Evolutionary conservation across 2,888 invertebrate genomes (phyloP).

Genomic region (Helicoverpa assulta): DNA sequence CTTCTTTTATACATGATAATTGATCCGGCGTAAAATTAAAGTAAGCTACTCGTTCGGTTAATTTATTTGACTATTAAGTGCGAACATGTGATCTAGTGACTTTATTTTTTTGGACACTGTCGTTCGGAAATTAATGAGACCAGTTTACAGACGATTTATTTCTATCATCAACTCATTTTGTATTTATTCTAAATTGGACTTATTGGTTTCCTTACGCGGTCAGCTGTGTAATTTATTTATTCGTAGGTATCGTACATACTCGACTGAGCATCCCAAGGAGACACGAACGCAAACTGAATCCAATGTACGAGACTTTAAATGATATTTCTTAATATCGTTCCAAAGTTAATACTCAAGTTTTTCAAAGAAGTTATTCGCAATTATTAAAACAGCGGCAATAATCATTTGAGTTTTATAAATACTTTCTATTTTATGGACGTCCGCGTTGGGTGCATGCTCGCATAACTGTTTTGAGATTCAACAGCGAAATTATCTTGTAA

Average conservation of each 20-base stretch:
- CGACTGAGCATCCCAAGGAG: conserved; percentile 66
- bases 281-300: conserved; percentile 60
- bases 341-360: conserved; percentile 80
- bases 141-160: conserved; percentile 85
- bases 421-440: conserved; percentile 83
- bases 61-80: conserved; percentile 89
- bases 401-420: conserved; percentile 78
- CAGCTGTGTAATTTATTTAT: conserved; percentile 81
- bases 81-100: conserved; percentile 88
- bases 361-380: conserved; percentile 70
- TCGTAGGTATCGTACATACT: conserved; percentile 69
- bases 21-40: conserved; percentile 86
- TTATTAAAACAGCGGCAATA: conserved; percentile 71
- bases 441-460: conserved; percentile 78
- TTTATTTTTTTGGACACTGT: conserved; percentile 85
- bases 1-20: conserved; percentile 82
- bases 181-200: conserved; percentile 81
- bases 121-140: conserved; percentile 88
- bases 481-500: conserved; percentile 88
- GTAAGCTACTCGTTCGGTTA: conserved; percentile 83
- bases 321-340: conserved; percentile 87
- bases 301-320: conserved; percentile 78
- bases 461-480: conserved; percentile 85
- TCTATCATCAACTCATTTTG: conserved; percentile 79
- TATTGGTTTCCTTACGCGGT: conserved; percentile 85